Conservation (phyloP, 2,888 invertebrate species). For the Lithophane ornitopus region DNA sequence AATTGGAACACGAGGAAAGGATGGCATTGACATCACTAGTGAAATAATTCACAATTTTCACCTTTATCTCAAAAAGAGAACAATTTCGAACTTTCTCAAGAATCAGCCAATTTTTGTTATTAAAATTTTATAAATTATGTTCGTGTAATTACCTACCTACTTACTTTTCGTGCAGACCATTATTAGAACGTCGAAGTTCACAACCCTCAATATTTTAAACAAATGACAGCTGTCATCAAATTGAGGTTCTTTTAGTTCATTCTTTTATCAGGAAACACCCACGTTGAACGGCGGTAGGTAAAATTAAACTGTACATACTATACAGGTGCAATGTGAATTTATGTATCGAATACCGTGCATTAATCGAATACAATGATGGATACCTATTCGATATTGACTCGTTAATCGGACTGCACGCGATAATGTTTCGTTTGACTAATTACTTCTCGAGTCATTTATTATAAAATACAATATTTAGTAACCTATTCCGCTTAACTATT, state of each 20-base stretch:
- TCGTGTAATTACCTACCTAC: not conserved
- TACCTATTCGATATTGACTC: slow-evolving; percentile 37
- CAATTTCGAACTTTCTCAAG: too few species aligned
- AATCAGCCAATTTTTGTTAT: not conserved
- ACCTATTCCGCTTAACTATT: too few species aligned
- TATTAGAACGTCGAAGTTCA: too few species aligned
- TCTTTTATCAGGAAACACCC: slow-evolving; percentile 35
- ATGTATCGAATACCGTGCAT: slow-evolving; percentile 21
- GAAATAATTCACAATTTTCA: too few species aligned
- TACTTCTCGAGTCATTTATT: slow-evolving; percentile 19
- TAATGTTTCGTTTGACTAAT: slow-evolving; percentile 21
- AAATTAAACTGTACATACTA: slow-evolving; percentile 21
- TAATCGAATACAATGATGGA: slow-evolving; percentile 35
- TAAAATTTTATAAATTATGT: not conserved
- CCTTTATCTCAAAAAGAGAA: too few species aligned
- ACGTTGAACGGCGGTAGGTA: slow-evolving; percentile 53
- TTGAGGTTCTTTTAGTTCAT: slow-evolving; percentile 8
- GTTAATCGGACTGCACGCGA: slow-evolving; percentile 31
- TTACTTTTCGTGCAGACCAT: not conserved
- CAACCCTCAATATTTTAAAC: not conserved
- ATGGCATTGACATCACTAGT: not conserved
- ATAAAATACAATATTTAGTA: too few species aligned
- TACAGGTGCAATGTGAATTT: slow-evolving; percentile 50
- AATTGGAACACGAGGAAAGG: not conserved
- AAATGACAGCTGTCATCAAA: slow-evolving; percentile 50